Evolutionary conservation across 2,113 vertebrate genomes (phyloP), one percentile per base, ranked within the genome.

Genomic region (Petrocephalus microphthalmus): DNA sequence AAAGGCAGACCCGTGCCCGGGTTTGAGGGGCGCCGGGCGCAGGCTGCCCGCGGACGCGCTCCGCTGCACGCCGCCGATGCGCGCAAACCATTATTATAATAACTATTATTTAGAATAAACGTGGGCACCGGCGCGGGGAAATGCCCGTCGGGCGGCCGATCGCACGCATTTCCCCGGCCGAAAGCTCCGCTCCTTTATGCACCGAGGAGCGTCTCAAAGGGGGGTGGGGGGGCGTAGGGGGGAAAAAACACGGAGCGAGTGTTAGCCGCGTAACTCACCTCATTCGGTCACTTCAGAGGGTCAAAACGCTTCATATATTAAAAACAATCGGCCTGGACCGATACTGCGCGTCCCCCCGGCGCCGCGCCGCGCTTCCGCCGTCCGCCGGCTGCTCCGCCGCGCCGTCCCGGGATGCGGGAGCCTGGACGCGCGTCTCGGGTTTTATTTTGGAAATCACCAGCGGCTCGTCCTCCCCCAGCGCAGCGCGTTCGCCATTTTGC

Each of bases 401-500:
- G 64, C 87, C 19, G 22, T 85, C 85, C 85, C 33, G 37, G 22
- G 84, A 85, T 29, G 49, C 11, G 33, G n/a, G 0, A 33, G 11
- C 37, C 45, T 60, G 11, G 67, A 7, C 33, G 67, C 53, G 52
- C n/a, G 17, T 19, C 2, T 37, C 22, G 15, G 67, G 22, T 74
- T 82, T 47, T 71, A 13, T 67, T 47, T 47, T 25, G 91, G 95
- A 94, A 92, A 94, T 93, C 92, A 94, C 92, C 94, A 94, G 94
- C 94, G 93, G 92, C 3, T 94, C 92, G 90, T 93, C 94, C 94
- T 94, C 91, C 90, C 90, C 90, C 67, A 91, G 90, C 92, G 91
- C 53, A 90, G 90, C 92, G 91, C 94, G 90, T 95, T 96, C 97
- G 97, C 97, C 97, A 97, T 97, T 97, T 97, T 97, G 94, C 95